These are phyloP conservation scores for Siniperca knerii DNA, from an alignment of 2,113 vertebrate species.

Conservation along the genomic window DNA sequence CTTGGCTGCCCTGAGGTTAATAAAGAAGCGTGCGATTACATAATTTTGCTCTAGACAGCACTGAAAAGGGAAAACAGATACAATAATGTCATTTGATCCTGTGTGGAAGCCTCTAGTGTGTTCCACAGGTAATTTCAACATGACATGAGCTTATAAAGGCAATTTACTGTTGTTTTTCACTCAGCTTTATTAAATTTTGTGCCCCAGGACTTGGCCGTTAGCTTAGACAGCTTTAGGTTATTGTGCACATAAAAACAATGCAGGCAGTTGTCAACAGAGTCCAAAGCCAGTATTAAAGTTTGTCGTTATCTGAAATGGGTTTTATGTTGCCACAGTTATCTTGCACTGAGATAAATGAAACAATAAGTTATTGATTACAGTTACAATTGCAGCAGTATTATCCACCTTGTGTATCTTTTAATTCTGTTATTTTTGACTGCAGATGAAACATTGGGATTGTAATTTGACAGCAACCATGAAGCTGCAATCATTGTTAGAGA, in stretches of 20 bases:
- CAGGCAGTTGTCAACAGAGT: constrained; percentile 39
- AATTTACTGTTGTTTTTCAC: constrained; percentile 75
- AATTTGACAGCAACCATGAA: constrained; percentile 3
- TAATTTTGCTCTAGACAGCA: constrained; percentile 53
- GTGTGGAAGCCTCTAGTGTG: constrained; percentile 53
- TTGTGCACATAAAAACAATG: constrained; percentile 71
- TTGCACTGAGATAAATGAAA: constrained; percentile 45
- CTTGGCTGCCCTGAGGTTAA: constrained; percentile 35
- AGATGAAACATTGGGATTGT: constrained; percentile 11
- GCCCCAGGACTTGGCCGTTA: constrained; percentile 56
- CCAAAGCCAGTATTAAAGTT: constrained; percentile 47
- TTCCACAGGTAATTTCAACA: constrained; percentile 65
- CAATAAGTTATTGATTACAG: constrained; percentile 50
- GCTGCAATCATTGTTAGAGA: constrained; percentile 23
- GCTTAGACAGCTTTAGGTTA: constrained; percentile 65
- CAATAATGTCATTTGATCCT: constrained; percentile 43
- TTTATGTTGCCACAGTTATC: constrained; percentile 48
- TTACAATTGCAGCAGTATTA: not conserved
- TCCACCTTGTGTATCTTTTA: constrained; percentile 15
- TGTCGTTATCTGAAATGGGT: constrained; percentile 50
- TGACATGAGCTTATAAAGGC: constrained; percentile 65
- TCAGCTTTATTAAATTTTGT: constrained; percentile 63
- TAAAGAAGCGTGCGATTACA: constrained; percentile 26
- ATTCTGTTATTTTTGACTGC: constrained; percentile 24
- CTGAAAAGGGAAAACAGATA: constrained; percentile 51